Base-by-base conservation (phyloP, 1,140 invertebrate species). In the Polyergus mexicanus region DNA sequence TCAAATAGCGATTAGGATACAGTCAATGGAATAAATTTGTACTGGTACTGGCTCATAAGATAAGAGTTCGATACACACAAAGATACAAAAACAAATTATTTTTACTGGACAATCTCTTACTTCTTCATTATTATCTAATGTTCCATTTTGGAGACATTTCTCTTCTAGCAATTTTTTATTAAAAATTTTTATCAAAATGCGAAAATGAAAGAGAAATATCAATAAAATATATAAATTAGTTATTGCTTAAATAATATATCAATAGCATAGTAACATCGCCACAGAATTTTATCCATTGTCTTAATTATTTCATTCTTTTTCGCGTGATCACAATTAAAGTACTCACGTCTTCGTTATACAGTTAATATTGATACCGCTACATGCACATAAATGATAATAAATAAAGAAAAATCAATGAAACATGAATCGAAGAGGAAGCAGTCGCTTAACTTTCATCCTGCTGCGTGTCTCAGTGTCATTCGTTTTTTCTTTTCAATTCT, bases 371-470 rank as follows among this genome's bases (percentile, higher is more conserved):
- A 44, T 44, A 28, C 58, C 25, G 81, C 66, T 80, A 25, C 63
- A n/a, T 3, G 16, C 10, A 28, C 28, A 69, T n/a, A 25, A 74
- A 35, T 58, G 28, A 69, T 28, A 77, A 10, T 44, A 68, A 68
- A 83, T 62, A 83, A 86, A 51, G 32, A 83, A 81, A 80, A 86
- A 54, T 65, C 41, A 62, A 28, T 63, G 44, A 76, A 47, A 85
- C 87, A 75, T 83, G 69, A 88, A 86, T 89, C 87, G 60, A 89
- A 89, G 58, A 84, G 88, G 88, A 89, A 89, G 86, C 66, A 72
- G 56, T 58, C 83, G 65, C 47, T 86, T 85, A 83, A 38, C 58
- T 76, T 89, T 56, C 71, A 58, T n/a, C 77, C 58, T 83, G 85
- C 86, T 65, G 88, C 88, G 87, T 65, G 63, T 35, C 77, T 88